A percentile compares a stretch with the other conserved stretches of the same genome.
Evolutionary conservation across 2,888 invertebrate species (phyloP).

Genomic region (Drosophila borealis): DNA sequence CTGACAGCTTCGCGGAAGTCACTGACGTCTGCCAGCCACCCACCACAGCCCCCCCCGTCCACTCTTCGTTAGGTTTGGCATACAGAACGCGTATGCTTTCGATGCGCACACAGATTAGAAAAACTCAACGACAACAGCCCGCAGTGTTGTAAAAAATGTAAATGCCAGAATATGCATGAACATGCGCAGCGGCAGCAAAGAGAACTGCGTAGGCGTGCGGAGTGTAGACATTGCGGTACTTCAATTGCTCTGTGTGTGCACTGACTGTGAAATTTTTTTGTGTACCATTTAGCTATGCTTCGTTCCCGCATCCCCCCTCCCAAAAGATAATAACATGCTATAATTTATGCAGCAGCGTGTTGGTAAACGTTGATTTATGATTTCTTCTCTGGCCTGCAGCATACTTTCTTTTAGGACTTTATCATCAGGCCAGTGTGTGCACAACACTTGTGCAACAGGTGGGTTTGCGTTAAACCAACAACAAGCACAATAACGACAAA

Average conservation of each 20-base stretch:
- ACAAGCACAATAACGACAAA: constrained; percentile 26
- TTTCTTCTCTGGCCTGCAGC: constrained; percentile 33
- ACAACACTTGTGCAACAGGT: constrained; percentile 34
- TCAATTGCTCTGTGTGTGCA: constrained; percentile 41
- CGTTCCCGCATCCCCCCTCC: background rate
- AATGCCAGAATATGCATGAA: constrained; percentile 47
- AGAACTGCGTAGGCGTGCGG: constrained; percentile 11
- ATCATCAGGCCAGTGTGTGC: constrained; percentile 42
- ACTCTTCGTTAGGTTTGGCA: constrained; percentile 37
- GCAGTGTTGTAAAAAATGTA: constrained; percentile 36
- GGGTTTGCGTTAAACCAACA: constrained; percentile 35
- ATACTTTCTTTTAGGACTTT: constrained; percentile 50
- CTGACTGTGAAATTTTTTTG: constrained; percentile 68
- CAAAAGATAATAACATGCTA: constrained; percentile 21
- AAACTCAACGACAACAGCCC: constrained; percentile 5
- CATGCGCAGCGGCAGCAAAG: constrained; percentile 16
- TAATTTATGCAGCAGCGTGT: constrained; percentile 55
- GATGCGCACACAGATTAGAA: constrained; percentile 47
- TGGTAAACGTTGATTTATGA: constrained; percentile 47
- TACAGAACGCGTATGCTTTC: constrained; percentile 56
- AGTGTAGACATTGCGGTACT: constrained; percentile 32
- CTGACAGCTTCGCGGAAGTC: constrained; percentile 49
- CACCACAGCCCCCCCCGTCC: background rate
- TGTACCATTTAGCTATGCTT: constrained; percentile 58
- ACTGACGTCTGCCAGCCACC: constrained; percentile 18